Evolutionary conservation across 2,888 invertebrate species (phyloP), one percentile per base, ranked within the genome.

Genomic region (Hedychridium roseum): DNA sequence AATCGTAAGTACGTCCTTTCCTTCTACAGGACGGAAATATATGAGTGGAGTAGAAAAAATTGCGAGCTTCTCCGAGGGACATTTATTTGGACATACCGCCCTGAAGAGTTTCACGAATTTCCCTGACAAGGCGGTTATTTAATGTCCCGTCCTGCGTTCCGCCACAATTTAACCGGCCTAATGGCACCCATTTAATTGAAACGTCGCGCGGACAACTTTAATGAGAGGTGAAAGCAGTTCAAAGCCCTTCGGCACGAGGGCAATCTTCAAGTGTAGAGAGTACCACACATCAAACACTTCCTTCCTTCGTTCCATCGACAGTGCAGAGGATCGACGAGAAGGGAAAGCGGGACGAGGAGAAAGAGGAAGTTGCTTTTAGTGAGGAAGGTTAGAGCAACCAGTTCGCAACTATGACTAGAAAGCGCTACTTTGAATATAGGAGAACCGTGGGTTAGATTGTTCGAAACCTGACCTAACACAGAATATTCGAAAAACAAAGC

Each of bases 401-500:
- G 60, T 44, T 55, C 36, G 34, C n/a, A 37, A 47, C 41, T 55
- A 52, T 49, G 54, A 52, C 32, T 43, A 41, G 30, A 30, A 56
- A 48, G 59, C 45, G 44, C 58, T n/a, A 59, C 57, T 60, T 50
- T 60, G 53, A 60, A 60, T 60, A 60, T 60, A 46, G 57, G 44
- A 28, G n/a, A n/a, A 53, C 30, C 35, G 52, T 35, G 32, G 43
- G 35, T 32, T 42, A 35, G 54, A 21, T 50, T 46, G 45, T n/a
- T n/a, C n/a, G n/a, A n/a, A n/a, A n/a, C n/a, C n/a, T n/a, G n/a
- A n/a, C n/a, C n/a, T n/a, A n/a, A n/a, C n/a, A n/a, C n/a, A n/a
- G n/a, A n/a, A n/a, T n/a, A n/a, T n/a, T n/a, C n/a, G n/a, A n/a
- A n/a, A n/a, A n/a, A n/a, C n/a, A n/a, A n/a, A n/a, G n/a, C n/a